phyloP scores from a whole-genome alignment of 2,113 vertebrate genomes.

The Mionectes macconnelli region DNA sequence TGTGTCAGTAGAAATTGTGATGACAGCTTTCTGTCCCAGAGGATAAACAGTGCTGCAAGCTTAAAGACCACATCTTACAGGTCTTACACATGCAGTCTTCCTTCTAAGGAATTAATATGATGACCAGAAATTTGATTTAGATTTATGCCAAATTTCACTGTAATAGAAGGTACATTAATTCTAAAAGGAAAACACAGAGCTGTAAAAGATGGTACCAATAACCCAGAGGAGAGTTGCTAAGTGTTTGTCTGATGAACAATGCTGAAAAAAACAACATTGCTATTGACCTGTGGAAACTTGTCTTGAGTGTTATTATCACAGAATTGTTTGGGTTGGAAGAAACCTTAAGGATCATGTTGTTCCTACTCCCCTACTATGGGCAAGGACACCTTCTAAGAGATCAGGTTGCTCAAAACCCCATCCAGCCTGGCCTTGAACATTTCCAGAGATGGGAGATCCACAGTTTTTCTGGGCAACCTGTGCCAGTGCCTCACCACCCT shows the following conservation, averaged over 20 bases:
- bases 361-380: accelerated
- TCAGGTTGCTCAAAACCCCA: background rate
- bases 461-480: background rate
- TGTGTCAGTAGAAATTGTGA: background rate
- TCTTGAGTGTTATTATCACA: background rate
- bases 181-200: background rate
- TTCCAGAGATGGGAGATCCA: background rate
- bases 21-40: background rate
- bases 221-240: background rate
- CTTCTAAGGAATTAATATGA: background rate
- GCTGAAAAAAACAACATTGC: background rate
- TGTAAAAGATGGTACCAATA: background rate
- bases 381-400: background rate
- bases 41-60: background rate
- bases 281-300: background rate
- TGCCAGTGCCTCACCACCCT: background rate
- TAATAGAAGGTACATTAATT: background rate
- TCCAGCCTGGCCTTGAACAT: background rate
- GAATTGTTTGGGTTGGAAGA: background rate
- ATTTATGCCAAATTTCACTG: background rate
- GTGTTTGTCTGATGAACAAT: background rate
- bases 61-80: background rate
- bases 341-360: background rate
- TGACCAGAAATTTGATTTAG: background rate
- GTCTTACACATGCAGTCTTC: accelerated